Evolutionary conservation across 2,113 vertebrate genomes (phyloP).

Genomic region (Antigone vipio): DNA sequence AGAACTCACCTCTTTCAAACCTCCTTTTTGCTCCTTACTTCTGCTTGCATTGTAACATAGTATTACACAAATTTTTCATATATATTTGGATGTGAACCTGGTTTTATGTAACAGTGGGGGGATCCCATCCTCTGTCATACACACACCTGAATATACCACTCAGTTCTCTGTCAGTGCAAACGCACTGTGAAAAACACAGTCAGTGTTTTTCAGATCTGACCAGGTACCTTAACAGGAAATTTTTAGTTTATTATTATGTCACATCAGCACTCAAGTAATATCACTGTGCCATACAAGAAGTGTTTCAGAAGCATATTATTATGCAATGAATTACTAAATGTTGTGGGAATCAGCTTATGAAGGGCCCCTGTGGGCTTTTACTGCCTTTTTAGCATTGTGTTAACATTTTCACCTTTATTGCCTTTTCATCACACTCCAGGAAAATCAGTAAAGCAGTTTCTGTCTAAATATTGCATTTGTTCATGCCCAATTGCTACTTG

Average conservation of each 20-base stretch:
- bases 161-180: not conserved
- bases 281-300: not conserved
- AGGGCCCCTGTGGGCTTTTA: not conserved
- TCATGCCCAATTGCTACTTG: not conserved
- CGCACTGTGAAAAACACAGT: not conserved
- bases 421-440: not conserved
- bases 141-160: not conserved
- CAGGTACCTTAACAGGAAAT: not conserved
- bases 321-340: not conserved
- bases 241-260: not conserved
- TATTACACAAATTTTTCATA: not conserved
- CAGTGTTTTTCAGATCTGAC: not conserved
- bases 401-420: not conserved
- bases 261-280: not conserved
- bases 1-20: not conserved
- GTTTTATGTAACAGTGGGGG: not conserved
- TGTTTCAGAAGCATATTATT: not conserved
- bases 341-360: not conserved
- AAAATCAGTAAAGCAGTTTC: conserved; percentile 19
- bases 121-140: not conserved
- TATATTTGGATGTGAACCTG: not conserved
- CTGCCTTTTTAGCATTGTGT: not conserved
- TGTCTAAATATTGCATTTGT: not conserved
- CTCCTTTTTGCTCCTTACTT: not conserved
- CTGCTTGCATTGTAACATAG: not conserved